These are phyloP conservation scores for Tiaroga cobitis DNA, from an alignment of 2,797 vertebrate genomes.

Conservation along the genomic window DNA sequence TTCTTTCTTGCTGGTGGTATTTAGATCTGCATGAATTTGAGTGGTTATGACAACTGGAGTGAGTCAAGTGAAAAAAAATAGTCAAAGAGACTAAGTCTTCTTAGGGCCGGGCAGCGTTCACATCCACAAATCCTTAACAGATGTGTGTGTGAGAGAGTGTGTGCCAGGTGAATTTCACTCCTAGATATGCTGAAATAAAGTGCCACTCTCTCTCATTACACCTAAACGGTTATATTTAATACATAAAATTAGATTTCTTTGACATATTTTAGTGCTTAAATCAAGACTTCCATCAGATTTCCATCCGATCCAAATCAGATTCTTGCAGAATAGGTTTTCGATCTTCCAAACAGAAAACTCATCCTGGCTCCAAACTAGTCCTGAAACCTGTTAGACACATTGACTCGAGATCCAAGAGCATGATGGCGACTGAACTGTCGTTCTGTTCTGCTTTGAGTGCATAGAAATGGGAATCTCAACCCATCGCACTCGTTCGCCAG, in stretches of 20 bases:
- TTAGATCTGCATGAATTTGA: constrained; percentile 28
- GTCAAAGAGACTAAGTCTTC: constrained; percentile 27
- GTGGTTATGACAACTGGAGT: constrained; percentile 39
- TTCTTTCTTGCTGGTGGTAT: background rate
- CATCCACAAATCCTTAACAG: constrained; percentile 35
- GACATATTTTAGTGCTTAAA: background rate
- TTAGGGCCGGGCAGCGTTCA: constrained; percentile 1
- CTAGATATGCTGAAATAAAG: background rate
- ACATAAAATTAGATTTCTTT: background rate
- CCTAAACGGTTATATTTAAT: background rate
- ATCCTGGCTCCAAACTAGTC: background rate
- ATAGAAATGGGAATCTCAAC: background rate
- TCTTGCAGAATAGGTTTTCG: background rate
- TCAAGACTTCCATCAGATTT: background rate
- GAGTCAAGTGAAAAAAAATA: constrained; percentile 22
- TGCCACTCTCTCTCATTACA: background rate
- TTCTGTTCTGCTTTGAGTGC: background rate
- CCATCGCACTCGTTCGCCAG: background rate
- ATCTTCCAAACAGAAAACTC: background rate
- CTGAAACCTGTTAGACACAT: background rate
- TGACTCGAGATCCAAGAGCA: background rate
- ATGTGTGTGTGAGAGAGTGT: constrained; percentile 14
- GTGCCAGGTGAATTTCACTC: constrained; percentile 27
- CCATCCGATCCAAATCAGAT: background rate
- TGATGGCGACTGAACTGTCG: background rate